These are phyloP conservation scores for Cataglyphis livida DNA, from an alignment of 2,888 invertebrate genomes.

Conservation along the genomic window DNA sequence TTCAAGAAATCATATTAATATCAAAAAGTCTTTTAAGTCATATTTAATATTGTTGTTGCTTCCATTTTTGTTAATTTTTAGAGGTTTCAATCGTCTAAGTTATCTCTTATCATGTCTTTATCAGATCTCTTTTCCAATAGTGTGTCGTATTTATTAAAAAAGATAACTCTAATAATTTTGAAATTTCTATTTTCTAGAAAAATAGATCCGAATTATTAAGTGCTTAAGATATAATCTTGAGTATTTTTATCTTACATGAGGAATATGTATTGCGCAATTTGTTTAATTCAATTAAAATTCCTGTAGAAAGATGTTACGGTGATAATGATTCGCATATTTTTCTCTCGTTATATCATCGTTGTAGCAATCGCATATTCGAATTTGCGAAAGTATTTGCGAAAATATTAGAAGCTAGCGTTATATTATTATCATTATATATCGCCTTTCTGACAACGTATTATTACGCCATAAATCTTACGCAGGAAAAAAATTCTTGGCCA, in stretches of 20 bases:
- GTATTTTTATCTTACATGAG: background rate
- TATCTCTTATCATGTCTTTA: background rate
- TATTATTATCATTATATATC: background rate
- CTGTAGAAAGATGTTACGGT: background rate
- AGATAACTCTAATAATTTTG: slow-evolving; percentile 7
- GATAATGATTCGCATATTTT: background rate
- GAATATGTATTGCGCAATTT: background rate
- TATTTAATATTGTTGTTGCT: background rate
- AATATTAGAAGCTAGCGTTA: background rate
- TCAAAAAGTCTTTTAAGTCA: background rate
- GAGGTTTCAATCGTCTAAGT: background rate
- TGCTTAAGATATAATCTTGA: background rate
- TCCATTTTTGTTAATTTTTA: background rate
- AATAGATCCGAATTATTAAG: background rate
- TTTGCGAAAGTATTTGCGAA: background rate
- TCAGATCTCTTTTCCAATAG: slow-evolving; percentile 1
- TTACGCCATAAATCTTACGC: slow-evolving; percentile 5
- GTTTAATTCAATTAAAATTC: background rate
- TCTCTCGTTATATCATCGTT: background rate
- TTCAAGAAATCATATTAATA: background rate
- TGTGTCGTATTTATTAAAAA: background rate
- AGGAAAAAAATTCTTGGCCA: background rate
- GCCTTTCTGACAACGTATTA: background rate
- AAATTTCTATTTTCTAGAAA: slow-evolving; percentile 4
- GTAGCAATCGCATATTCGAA: background rate